Base-by-base conservation (phyloP, 2,888 invertebrate species). In the Clusia tigrina region DNA sequence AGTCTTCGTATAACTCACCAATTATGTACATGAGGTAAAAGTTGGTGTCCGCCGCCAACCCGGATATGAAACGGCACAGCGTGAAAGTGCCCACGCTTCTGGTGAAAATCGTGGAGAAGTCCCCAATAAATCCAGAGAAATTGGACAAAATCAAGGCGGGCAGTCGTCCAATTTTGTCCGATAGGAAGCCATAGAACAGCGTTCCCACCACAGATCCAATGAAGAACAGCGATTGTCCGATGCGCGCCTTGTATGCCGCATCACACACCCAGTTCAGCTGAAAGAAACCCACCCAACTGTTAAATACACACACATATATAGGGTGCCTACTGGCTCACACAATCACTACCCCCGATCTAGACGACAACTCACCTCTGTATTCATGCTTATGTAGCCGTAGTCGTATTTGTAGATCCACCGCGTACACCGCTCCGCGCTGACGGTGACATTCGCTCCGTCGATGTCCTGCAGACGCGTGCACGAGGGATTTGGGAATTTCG, bases 1-100 rank as follows among this genome's bases (percentile, higher is more conserved):
- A 32, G 12, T 5, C 12, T 32, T 9, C 32, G 32, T 2, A n/a
- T n/a, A 9, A 62, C 81, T 81, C 75, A 87, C 88, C 87, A 69
- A 88, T 85, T 64, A 88, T 88, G 69, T 88, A 88, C 87, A 88
- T 88, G 83, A 88, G 86, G 64, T 87, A 86, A 73, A 87, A 88
- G 75, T 88, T 88, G 17, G 86, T 85, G 74, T 88, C 88, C 53
- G 87, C 87, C 2, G 87, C 88, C 70, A 87, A 78, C 22, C 89
- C 89, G 12, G 88, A 87, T 51, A 88, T 74, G 72, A 89, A 87
- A 64, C 89, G 81, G 64, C 87, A 86, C 9, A 85, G 68, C 2
- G 86, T 85, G 76, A 88, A 89, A 37, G 84, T 80, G 5, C 81
- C 76, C 52, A 86, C 84, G 63, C 84, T 83, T 18, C 74, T 81